phyloP scores from a whole-genome alignment of 2,113 vertebrate genomes.

The Dasypus novemcinctus region DNA sequence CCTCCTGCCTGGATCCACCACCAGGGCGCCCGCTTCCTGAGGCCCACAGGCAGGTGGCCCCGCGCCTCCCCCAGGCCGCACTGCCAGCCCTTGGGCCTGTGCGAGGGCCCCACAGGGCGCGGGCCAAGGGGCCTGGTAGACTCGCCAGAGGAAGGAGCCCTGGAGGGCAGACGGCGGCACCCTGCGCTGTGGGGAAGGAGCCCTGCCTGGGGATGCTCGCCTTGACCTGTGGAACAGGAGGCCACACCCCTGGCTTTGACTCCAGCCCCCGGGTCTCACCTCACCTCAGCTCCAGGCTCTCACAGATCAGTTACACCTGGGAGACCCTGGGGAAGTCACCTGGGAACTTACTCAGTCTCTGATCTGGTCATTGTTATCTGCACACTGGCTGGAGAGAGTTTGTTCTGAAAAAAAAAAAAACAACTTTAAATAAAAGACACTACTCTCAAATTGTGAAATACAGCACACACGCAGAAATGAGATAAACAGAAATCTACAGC shows the following conservation, averaged over 20 bases:
- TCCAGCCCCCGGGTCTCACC: not conserved
- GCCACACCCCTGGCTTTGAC: not conserved
- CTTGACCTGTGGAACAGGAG: not conserved
- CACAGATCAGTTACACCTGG: not conserved
- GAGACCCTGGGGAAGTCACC: no score
- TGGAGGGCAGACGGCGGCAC: not conserved
- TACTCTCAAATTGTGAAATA: not conserved
- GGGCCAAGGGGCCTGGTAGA: not conserved
- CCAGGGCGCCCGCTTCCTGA: not conserved
- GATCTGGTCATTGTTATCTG: not conserved
- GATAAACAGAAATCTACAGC: not conserved
- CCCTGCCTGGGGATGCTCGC: not conserved
- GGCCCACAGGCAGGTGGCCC: not conserved
- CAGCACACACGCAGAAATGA: not conserved
- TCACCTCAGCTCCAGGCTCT: not conserved
- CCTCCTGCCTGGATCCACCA: constrained; percentile 24
- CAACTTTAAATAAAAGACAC: not conserved
- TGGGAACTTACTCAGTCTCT: not conserved
- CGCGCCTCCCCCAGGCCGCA: not conserved
- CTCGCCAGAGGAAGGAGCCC: not conserved
- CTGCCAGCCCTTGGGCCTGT: not conserved
- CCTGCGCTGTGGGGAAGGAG: not conserved
- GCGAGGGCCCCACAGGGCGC: not conserved
- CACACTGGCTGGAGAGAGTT: not conserved
- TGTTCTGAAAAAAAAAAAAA: not conserved